Evolutionary conservation across 2,113 vertebrate genomes (phyloP).

Genomic region (Diglossa brunneiventris): DNA sequence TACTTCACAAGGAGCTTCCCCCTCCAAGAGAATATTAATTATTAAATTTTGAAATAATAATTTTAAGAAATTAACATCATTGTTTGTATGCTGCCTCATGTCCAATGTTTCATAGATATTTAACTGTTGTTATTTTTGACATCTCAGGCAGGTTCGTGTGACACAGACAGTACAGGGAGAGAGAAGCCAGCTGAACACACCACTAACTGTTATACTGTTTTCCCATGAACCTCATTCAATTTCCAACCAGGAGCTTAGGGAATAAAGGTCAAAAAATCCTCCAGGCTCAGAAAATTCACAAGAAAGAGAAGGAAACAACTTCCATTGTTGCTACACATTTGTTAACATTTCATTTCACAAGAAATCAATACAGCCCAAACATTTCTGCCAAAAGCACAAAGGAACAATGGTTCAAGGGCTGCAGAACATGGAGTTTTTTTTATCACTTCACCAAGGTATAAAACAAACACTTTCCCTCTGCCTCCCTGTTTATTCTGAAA

Average conservation of each 20-base stretch:
- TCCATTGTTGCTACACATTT: neutral
- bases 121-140: neutral
- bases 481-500: neutral
- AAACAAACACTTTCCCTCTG: neutral
- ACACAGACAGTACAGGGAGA: neutral
- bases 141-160: neutral
- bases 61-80: neutral
- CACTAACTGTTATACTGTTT: neutral
- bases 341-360: slow-evolving; percentile 7
- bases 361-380: neutral
- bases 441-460: neutral
- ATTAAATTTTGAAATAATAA: neutral
- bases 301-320: neutral
- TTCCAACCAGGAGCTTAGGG: neutral
- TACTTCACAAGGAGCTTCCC: neutral
- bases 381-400: neutral
- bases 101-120: neutral
- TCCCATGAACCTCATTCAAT: neutral
- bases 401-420: neutral
- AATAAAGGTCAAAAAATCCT: neutral
- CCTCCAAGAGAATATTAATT: neutral
- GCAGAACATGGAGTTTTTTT: neutral
- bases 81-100: neutral
- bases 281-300: neutral
- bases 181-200: neutral